A percentile compares a stretch with the other conserved stretches of the same genome.
Evolutionary conservation across 2,888 invertebrate species (phyloP).

Genomic region (Chloroclystis v-ata): DNA sequence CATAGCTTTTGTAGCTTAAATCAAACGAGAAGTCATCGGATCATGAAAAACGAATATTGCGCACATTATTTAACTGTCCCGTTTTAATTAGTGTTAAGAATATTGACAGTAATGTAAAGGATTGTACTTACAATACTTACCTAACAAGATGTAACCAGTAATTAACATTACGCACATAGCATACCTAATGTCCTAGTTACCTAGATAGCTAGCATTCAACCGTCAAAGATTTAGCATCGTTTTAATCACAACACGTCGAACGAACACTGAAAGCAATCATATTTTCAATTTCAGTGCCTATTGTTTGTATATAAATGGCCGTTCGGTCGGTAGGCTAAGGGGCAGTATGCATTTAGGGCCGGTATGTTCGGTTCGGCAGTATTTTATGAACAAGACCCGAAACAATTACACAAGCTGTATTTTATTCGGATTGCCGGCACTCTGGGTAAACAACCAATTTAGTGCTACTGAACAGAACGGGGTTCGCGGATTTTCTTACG

Average conservation of each 20-base stretch:
- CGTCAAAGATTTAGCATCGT: conserved; percentile 48
- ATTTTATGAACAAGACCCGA: no score
- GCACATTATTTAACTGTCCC: no score
- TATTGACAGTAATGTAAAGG: not conserved
- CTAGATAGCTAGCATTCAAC: conserved; percentile 52
- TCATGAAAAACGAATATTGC: no score
- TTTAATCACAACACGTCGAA: conserved; percentile 32
- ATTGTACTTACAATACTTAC: not conserved
- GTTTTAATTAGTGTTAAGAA: not conserved
- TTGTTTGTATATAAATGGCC: conserved; percentile 54
- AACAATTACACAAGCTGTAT: no score
- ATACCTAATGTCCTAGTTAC: conserved; percentile 33
- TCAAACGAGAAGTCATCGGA: no score
- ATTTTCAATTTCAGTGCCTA: conserved; percentile 64
- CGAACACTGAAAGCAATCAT: conserved; percentile 43
- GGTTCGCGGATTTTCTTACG: no score
- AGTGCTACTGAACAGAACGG: no score
- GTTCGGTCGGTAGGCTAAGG: conserved; percentile 42
- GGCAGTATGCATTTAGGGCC: no score
- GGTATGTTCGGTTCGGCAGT: no score
- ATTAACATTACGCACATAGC: conserved; percentile 11
- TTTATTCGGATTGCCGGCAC: no score
- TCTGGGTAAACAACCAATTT: no score
- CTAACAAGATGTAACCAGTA: conserved; percentile 19
- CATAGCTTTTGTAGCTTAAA: conserved; percentile 1